Conservation (phyloP, 2,888 invertebrate species). For the Cantharis rustica region DNA sequence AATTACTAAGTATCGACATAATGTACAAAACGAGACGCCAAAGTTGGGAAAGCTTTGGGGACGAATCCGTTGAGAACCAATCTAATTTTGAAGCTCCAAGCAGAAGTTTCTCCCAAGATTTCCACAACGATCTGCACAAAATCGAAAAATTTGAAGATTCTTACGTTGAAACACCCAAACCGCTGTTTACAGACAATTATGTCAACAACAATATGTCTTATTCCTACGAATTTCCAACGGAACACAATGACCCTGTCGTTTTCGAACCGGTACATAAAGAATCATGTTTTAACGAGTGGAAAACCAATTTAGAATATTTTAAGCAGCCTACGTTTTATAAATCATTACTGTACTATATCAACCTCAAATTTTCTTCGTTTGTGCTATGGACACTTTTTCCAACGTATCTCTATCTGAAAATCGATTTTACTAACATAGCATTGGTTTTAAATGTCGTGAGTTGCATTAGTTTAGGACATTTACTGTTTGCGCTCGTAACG, state of each 20-base stretch:
- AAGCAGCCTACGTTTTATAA: conserved; percentile 59
- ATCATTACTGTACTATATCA: conserved; percentile 60
- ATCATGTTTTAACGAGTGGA: background rate
- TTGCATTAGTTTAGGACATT: conserved; percentile 24
- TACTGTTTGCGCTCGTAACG: conserved; percentile 44
- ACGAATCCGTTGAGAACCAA: conserved; percentile 26
- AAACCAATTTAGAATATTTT: conserved; percentile 36
- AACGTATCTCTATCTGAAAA: conserved; percentile 55
- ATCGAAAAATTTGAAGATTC: conserved; percentile 54
- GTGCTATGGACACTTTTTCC: conserved; percentile 62
- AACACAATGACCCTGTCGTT: conserved; percentile 39
- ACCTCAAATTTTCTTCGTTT: conserved; percentile 61
- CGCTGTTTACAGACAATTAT: conserved; percentile 62
- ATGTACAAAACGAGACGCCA: background rate
- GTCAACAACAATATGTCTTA: conserved; percentile 56
- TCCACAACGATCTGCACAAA: conserved; percentile 52
- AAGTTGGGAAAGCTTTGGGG: conserved; percentile 45
- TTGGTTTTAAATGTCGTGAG: conserved; percentile 46
- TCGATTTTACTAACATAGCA: conserved; percentile 40
- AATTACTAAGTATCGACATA: background rate
- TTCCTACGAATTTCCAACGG: conserved; percentile 40
- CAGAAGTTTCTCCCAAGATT: conserved; percentile 15
- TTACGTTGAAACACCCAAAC: conserved; percentile 53
- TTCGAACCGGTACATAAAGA: conserved; percentile 40
- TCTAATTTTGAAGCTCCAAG: background rate